These are phyloP conservation scores for Drosophila repletoides DNA, from an alignment of 1,140 invertebrate genomes.

Conservation along the genomic window DNA sequence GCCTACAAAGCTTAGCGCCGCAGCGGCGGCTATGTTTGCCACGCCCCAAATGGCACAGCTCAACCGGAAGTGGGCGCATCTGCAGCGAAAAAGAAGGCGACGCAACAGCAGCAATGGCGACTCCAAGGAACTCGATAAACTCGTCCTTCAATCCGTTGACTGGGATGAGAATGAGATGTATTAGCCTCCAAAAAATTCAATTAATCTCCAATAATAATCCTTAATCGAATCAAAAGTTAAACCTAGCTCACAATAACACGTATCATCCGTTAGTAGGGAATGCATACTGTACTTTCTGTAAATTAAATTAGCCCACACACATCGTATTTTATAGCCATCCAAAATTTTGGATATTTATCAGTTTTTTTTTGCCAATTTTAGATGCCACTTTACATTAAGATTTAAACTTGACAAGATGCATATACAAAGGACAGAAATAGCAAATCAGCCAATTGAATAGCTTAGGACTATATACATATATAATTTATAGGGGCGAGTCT, in stretches of 20 bases:
- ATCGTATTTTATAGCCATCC: constrained; percentile 35
- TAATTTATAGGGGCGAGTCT: background rate
- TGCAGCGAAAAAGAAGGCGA: constrained; percentile 65
- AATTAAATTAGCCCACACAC: constrained; percentile 35
- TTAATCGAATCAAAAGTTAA: constrained; percentile 1
- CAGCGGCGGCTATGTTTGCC: constrained; percentile 70
- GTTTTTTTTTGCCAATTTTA: constrained; percentile 43
- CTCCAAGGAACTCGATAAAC: constrained; percentile 79
- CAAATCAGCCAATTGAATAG: constrained; percentile 4
- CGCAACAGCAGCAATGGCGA: constrained; percentile 81
- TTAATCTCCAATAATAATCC: background rate
- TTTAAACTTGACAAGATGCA: background rate
- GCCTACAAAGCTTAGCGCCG: constrained; percentile 74
- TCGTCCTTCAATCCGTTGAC: constrained; percentile 79
- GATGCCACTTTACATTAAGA: constrained; percentile 54
- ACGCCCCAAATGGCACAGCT: constrained; percentile 76
- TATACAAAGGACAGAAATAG: background rate
- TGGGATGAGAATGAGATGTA: constrained; percentile 82
- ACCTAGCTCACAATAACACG: constrained; percentile 8
- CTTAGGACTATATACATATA: constrained; percentile 1
- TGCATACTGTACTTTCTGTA: constrained; percentile 41
- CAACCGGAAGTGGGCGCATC: constrained; percentile 76
- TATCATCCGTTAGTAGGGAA: constrained; percentile 7
- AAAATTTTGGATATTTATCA: constrained; percentile 28
- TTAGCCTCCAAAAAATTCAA: constrained; percentile 33